Evolutionary conservation across 1,140 invertebrate species (phyloP).

Genomic region (Drosophila oshimai): DNA sequence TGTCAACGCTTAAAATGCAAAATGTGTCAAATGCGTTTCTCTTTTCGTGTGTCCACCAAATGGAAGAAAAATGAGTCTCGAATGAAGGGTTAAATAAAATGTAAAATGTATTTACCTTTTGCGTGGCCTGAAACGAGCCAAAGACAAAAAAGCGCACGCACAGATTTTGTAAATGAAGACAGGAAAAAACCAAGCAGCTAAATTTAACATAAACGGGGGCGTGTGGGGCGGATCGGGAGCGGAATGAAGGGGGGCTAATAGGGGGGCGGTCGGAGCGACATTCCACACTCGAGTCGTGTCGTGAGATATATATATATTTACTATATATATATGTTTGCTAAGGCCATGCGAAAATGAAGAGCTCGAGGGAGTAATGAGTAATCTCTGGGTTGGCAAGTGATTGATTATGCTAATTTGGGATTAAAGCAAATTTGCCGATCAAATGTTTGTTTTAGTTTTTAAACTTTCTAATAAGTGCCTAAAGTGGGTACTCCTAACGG

Average conservation of each 20-base stretch:
- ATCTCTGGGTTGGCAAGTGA: conserved; percentile 10
- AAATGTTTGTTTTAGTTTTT: not conserved
- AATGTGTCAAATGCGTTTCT: conserved; percentile 76
- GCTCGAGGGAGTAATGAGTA: conserved; percentile 11
- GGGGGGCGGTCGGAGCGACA: conserved; percentile 20
- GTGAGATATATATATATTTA: no score
- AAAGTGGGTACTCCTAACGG: no score
- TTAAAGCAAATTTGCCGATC: not conserved
- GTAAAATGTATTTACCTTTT: conserved; percentile 64
- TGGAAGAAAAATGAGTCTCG: conserved; percentile 67
- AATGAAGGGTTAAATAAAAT: conserved; percentile 69
- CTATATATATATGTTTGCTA: conserved; percentile 6
- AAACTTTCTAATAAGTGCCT: not conserved
- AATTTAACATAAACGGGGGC: conserved; percentile 40
- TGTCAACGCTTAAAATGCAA: conserved; percentile 74
- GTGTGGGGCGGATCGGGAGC: conserved; percentile 10
- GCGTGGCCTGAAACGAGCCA: conserved; percentile 52
- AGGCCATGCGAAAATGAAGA: conserved; percentile 17
- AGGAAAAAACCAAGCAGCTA: conserved; percentile 19
- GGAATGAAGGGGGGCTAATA: not conserved
- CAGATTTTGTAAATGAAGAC: conserved; percentile 75
- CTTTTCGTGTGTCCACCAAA: conserved; percentile 36
- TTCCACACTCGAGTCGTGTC: conserved; percentile 16
- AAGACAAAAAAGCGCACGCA: conserved; percentile 58
- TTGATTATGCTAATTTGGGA: conserved; percentile 24